Percentiles rank a stretch among this genome's conserved stretches.
These are phyloP conservation scores for Nymphalis io DNA, from an alignment of 1,140 invertebrate species.

Conservation along the genomic window DNA sequence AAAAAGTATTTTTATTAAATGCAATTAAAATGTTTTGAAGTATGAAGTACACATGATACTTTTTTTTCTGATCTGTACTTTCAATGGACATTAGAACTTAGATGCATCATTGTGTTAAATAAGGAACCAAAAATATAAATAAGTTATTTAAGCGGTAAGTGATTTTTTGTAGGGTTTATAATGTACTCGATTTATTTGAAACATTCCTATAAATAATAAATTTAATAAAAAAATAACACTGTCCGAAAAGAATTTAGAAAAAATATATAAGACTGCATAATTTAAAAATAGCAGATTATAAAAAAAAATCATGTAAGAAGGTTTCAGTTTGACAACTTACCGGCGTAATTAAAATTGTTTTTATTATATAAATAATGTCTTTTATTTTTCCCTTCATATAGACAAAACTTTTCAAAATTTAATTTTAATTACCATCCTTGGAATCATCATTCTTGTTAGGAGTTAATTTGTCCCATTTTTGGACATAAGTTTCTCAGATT, in stretches of 20 bases:
- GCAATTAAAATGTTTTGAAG: no score
- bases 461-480: no score
- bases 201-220: constrained; percentile 29
- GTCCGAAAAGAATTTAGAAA: constrained; percentile 40
- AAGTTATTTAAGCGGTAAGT: constrained; percentile 22
- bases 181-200: constrained; percentile 12
- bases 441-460: no score
- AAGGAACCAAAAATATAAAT: constrained; percentile 18
- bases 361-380: constrained; percentile 33
- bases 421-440: no score
- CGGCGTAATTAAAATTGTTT: constrained; percentile 47
- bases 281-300: constrained; percentile 40
- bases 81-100: background rate
- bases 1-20: no score
- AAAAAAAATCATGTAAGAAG: constrained; percentile 31
- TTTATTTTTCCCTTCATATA: constrained; percentile 15
- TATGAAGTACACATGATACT: no score
- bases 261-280: constrained; percentile 48
- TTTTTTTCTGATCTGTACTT: background rate
- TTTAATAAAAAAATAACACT: constrained; percentile 23
- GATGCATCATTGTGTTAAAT: background rate
- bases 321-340: constrained; percentile 38
- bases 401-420: background rate
- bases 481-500: no score
- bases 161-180: constrained; percentile 18